Evolutionary conservation across 2,888 invertebrate genomes (phyloP).

Genomic region (Pogonocherus hispidulus): DNA sequence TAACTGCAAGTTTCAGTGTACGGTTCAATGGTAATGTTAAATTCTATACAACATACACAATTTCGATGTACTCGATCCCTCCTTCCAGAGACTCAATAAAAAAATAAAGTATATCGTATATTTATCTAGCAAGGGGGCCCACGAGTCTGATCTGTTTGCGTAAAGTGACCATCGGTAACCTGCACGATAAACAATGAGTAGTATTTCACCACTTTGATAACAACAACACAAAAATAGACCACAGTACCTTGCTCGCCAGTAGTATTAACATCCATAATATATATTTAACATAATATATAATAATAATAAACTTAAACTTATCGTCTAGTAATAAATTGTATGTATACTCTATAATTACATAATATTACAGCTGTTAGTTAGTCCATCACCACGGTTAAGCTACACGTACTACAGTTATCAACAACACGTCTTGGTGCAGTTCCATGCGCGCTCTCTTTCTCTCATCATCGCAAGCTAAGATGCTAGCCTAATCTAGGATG

Average conservation of each 20-base stretch:
- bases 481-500: constrained; percentile 66
- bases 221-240: constrained; percentile 62
- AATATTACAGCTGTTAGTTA: constrained; percentile 67
- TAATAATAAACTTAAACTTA: constrained; percentile 64
- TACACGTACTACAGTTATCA: constrained; percentile 54
- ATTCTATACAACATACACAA: constrained; percentile 31
- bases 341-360: constrained; percentile 64
- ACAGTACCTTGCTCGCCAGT: constrained; percentile 64
- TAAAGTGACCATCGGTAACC: constrained; percentile 58
- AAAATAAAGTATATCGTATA: constrained; percentile 39
- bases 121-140: constrained; percentile 16
- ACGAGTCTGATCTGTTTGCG: constrained; percentile 45
- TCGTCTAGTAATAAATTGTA: constrained; percentile 58
- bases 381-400: constrained; percentile 69
- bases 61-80: constrained; percentile 37
- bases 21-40: constrained; percentile 25
- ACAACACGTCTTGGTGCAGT: constrained; percentile 41
- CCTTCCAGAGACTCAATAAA: constrained; percentile 27
- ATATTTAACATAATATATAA: constrained; percentile 59
- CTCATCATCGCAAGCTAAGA: constrained; percentile 41
- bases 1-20: constrained; percentile 15
- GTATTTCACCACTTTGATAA: constrained; percentile 56
- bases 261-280: constrained; percentile 54
- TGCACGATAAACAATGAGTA: constrained; percentile 59
- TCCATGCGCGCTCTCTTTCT: constrained; percentile 33